Evolutionary conservation across 2,113 vertebrate species (phyloP), one percentile per base, ranked within the genome.

Genomic region (Marmota monax): DNA sequence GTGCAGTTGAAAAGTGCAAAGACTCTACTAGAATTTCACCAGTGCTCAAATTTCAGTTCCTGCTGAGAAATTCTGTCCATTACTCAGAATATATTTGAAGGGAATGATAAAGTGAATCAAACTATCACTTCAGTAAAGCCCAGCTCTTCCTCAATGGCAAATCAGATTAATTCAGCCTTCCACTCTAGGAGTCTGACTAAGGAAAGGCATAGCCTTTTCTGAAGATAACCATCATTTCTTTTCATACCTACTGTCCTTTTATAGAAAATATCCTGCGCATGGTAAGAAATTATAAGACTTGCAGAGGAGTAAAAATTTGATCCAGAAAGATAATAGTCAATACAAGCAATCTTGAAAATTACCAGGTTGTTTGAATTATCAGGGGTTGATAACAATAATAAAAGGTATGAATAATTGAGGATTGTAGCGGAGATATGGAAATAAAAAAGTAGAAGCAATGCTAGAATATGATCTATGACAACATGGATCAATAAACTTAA

Each of bases 301-400:
- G 0, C 12, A 74, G 78, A 86, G 63, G 4, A 73, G 18, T 86
- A 29, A 92, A 86, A 86, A 12, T 42, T 84, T 78, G 61, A 78
- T 84, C 22, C 29, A 77, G 34, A 78, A 51, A 90, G 74, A 12
- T 53, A 51, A 72, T 14, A 45, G 27, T 70, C 37, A 83, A 25
- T 74, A 69, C 39, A 92, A 61, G 53, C n/a, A 79, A 87, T 94
- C 5, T 83, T 32, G 56, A 61, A 96, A 11, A 72, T 77, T 92
- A 39, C n/a, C 27, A 27, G 85, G 25, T 48, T 88, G 16, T 91
- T 88, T 39, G 34, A 84, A 1, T 93, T 76, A 77, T 84, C 34
- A 72, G 25, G 39, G 11, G 6, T 73, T 76, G 23, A 58, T 88
- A 56, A 56, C 11, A 53, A 22, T 51, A 42, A 74, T 92, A 93